Conservation (phyloP, 2,888 invertebrate genomes). For the Brachypalpus laphriformis region DNA sequence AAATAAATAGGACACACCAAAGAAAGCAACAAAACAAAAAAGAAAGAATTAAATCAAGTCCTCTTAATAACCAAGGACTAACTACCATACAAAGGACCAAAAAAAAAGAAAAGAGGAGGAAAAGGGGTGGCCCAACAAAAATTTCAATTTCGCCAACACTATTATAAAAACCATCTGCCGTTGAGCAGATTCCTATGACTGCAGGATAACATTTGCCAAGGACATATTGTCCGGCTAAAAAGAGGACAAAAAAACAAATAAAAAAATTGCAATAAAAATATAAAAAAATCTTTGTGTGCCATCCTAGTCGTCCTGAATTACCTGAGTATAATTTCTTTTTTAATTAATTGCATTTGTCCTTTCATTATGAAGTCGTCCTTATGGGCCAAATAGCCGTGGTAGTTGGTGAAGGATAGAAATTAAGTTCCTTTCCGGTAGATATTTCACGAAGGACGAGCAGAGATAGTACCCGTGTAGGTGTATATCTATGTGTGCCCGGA, state of each 20-base stretch:
- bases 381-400: conserved; percentile 4
- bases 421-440: conserved; percentile 55
- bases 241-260: background rate
- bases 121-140: conserved; percentile 62
- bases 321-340: conserved; percentile 74
- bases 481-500: background rate
- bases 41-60: conserved; percentile 70
- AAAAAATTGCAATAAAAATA: conserved; percentile 51
- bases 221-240: conserved; percentile 62
- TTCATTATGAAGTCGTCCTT: conserved; percentile 70
- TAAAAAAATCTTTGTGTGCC: conserved; percentile 53
- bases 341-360: conserved; percentile 74
- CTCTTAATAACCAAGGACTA: conserved; percentile 72
- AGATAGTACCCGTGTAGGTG: background rate
- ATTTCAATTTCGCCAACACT: conserved; percentile 69
- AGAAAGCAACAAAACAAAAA: conserved; percentile 38
- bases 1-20: conserved; percentile 72
- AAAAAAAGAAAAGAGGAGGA: background rate
- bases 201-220: conserved; percentile 72
- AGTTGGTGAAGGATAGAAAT: conserved; percentile 47
- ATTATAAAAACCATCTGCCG: conserved; percentile 71
- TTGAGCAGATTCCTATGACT: conserved; percentile 34
- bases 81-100: conserved; percentile 51
- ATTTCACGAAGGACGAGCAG: conserved; percentile 12
- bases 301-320: conserved; percentile 68